phyloP scores from a whole-genome alignment of 2,113 vertebrate genomes.

The Equus przewalskii region DNA sequence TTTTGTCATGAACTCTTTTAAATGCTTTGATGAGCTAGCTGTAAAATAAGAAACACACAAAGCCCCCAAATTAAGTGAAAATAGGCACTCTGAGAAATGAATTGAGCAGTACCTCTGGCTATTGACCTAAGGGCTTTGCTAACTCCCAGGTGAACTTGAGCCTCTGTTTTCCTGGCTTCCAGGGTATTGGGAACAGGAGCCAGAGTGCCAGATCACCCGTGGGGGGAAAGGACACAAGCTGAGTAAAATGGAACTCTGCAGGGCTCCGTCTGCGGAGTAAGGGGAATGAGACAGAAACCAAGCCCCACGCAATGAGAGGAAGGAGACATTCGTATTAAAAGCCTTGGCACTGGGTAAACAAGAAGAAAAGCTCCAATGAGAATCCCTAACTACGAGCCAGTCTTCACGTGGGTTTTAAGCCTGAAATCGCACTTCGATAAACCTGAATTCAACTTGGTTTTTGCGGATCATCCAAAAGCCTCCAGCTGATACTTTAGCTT shows the following conservation, averaged over 20 bases:
- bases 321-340: background rate
- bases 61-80: background rate
- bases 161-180: background rate
- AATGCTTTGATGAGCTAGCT: background rate
- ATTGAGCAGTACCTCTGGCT: background rate
- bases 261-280: background rate
- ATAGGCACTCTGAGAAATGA: background rate
- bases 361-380: background rate
- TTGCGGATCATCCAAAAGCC: background rate
- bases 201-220: background rate
- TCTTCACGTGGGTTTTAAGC: background rate
- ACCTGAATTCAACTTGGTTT: background rate
- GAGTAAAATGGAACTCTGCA: background rate
- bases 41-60: background rate
- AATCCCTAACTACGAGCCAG: background rate
- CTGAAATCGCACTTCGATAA: background rate
- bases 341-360: background rate
- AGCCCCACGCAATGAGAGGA: background rate
- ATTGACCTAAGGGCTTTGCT: background rate
- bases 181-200: background rate
- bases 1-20: conserved; percentile 35
- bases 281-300: background rate
- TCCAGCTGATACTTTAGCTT: background rate
- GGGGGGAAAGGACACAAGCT: background rate
- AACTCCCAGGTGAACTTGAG: background rate